These are phyloP conservation scores for Porites lutea DNA, from an alignment of 64 coral and sea anemone species.

Conservation along the genomic window DNA sequence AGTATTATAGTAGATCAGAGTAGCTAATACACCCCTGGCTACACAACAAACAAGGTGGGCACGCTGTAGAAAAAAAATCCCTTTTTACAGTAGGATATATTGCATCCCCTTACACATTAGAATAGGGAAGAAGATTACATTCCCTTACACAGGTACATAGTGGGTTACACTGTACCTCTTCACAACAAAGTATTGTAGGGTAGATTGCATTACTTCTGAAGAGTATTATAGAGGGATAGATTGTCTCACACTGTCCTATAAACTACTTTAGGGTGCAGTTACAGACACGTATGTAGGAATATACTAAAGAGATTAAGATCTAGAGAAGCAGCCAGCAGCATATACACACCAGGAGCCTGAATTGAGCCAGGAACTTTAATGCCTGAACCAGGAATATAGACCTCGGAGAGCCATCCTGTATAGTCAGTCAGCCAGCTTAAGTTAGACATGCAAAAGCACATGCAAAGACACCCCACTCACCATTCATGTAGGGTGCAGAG, in stretches of 20 bases:
- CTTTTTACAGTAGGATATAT: no score
- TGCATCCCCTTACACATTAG: not conserved
- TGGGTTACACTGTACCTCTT: not conserved
- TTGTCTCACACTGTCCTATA: not conserved
- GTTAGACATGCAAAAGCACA: slow-evolving; percentile 49
- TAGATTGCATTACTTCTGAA: not conserved
- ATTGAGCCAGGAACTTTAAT: slow-evolving; percentile 99
- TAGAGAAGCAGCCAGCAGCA: slow-evolving; percentile 45
- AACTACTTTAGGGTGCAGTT: not conserved
- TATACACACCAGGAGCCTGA: slow-evolving; percentile 99
- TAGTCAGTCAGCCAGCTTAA: slow-evolving; percentile 78
- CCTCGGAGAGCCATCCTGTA: slow-evolving; percentile 97
- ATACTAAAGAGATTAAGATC: slow-evolving; percentile 45
- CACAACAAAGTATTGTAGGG: not conserved
- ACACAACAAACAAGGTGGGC: no score
- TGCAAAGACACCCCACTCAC: not conserved
- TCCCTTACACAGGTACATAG: not conserved
- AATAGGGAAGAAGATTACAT: not conserved
- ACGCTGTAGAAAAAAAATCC: no score
- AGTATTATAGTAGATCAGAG: no score
- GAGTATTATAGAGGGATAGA: no score
- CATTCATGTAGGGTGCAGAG: slow-evolving; percentile 22
- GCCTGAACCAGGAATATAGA: slow-evolving; percentile 98
- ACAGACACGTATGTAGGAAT: slow-evolving; percentile 35
- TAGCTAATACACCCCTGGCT: no score